A percentile compares a stretch with the other conserved stretches of the same genome.
Evolutionary conservation across 2,113 vertebrate species (phyloP).

Genomic region (Misgurnus anguillicaudatus): DNA sequence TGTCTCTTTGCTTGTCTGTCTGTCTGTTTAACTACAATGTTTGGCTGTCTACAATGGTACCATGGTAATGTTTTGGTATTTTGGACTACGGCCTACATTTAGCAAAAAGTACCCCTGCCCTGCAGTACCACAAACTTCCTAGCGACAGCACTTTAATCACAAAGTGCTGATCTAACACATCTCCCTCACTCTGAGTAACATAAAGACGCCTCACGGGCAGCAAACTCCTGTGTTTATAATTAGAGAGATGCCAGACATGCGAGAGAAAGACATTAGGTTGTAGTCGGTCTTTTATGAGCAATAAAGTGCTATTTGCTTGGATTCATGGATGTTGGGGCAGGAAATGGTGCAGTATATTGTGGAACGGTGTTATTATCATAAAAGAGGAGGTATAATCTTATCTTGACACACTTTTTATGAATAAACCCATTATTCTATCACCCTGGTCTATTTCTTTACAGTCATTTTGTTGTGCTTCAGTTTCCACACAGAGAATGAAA

Average conservation of each 20-base stretch:
- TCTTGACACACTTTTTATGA: slow-evolving; percentile 11
- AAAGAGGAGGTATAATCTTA: slow-evolving; percentile 20
- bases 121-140: slow-evolving; percentile 41
- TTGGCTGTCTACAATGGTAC: not conserved
- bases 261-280: not conserved
- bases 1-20: too few species aligned
- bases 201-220: slow-evolving; percentile 1
- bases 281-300: slow-evolving; percentile 8
- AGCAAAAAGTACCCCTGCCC: too few species aligned
- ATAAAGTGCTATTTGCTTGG: not conserved
- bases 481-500: not conserved
- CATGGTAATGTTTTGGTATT: too few species aligned
- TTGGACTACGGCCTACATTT: too few species aligned
- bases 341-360: not conserved
- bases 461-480: not conserved
- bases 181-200: slow-evolving; percentile 44
- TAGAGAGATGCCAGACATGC: slow-evolving; percentile 50
- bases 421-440: not conserved
- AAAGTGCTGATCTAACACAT: slow-evolving; percentile 62
- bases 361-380: not conserved
- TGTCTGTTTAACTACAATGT: too few species aligned
- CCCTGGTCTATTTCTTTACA: not conserved
- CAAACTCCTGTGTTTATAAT: slow-evolving; percentile 56
- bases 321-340: not conserved
- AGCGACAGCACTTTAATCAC: slow-evolving; percentile 61